phyloP scores from a whole-genome alignment of 2,113 vertebrate genomes.

The Takifugu flavidus region DNA sequence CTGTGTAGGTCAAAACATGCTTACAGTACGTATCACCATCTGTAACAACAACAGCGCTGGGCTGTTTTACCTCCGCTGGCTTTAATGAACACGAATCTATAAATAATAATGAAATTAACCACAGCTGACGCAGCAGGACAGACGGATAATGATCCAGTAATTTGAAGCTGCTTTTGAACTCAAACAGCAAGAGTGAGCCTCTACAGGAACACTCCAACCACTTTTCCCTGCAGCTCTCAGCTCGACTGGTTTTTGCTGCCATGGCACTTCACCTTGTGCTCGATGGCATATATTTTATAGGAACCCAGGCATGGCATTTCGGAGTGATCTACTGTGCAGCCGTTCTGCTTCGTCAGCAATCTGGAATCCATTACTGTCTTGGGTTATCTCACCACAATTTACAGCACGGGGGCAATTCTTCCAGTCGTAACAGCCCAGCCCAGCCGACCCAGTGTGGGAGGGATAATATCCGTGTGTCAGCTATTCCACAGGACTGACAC shows the following conservation, averaged over 20 bases:
- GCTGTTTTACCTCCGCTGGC: neutral
- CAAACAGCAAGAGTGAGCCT: constrained; percentile 30
- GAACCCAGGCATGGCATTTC: constrained; percentile 56
- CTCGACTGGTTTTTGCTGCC: constrained; percentile 67
- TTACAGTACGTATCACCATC: constrained; percentile 9
- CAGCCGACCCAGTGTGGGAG: constrained; percentile 50
- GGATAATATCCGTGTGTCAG: constrained; percentile 75
- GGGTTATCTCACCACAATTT: constrained; percentile 81
- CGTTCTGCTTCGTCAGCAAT: constrained; percentile 74
- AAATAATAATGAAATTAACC: constrained; percentile 35
- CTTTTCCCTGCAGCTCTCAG: constrained; percentile 50
- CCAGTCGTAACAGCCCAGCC: constrained; percentile 60
- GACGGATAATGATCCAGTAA: constrained; percentile 48
- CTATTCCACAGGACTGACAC: constrained; percentile 79
- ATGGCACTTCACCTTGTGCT: constrained; percentile 55
- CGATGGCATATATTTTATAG: constrained; percentile 64
- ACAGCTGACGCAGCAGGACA: constrained; percentile 8
- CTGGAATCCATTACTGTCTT: constrained; percentile 84
- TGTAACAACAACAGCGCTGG: constrained; percentile 13
- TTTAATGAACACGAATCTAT: constrained; percentile 6
- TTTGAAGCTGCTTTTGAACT: constrained; percentile 51
- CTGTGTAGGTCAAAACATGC: constrained; percentile 8
- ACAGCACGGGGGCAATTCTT: constrained; percentile 76
- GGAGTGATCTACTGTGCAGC: constrained; percentile 66
- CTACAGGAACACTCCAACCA: constrained; percentile 41